A percentile compares a stretch with the other conserved stretches of the same genome.
Conservation (phyloP, 1,140 invertebrate genomes). For the Drosophila sulfurigaster region DNA sequence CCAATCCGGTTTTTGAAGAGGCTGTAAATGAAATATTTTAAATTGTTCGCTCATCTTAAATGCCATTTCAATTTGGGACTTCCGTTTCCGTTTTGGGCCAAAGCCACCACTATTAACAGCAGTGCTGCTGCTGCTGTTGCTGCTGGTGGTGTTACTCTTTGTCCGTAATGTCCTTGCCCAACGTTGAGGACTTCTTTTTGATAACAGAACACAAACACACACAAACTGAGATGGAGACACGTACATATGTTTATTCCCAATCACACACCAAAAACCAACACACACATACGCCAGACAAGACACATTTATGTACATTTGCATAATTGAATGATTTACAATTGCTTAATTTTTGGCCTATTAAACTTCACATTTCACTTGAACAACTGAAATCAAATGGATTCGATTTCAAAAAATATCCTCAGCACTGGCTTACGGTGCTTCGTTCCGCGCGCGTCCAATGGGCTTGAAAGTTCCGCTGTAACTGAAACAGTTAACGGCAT, state of each 20-base stretch:
- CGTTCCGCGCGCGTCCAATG: constrained; percentile 61
- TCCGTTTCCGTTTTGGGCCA: constrained; percentile 67
- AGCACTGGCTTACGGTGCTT: constrained; percentile 32
- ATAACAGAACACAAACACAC: constrained; percentile 44
- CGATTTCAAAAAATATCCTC: constrained; percentile 65
- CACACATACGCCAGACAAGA: constrained; percentile 22
- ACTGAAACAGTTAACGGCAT: constrained; percentile 63
- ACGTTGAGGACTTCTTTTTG: constrained; percentile 43
- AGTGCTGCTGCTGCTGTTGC: constrained; percentile 28
- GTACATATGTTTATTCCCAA: background rate
- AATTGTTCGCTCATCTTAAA: constrained; percentile 67
- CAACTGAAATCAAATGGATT: constrained; percentile 54
- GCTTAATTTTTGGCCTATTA: constrained; percentile 37
- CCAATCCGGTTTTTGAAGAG: constrained; percentile 15
- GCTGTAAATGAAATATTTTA: constrained; percentile 45
- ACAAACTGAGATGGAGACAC: constrained; percentile 29
- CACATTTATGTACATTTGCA: constrained; percentile 36
- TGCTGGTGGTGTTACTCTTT: constrained; percentile 48
- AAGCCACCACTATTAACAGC: constrained; percentile 15
- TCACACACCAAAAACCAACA: constrained; percentile 13
- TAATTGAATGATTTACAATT: constrained; percentile 40
- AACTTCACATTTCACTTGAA: constrained; percentile 52
- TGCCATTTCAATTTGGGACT: constrained; percentile 80
- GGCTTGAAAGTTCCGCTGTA: constrained; percentile 74
- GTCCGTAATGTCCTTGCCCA: constrained; percentile 77